Evolutionary conservation across 2,888 invertebrate species (phyloP).

Genomic region (Macaria liturata): DNA sequence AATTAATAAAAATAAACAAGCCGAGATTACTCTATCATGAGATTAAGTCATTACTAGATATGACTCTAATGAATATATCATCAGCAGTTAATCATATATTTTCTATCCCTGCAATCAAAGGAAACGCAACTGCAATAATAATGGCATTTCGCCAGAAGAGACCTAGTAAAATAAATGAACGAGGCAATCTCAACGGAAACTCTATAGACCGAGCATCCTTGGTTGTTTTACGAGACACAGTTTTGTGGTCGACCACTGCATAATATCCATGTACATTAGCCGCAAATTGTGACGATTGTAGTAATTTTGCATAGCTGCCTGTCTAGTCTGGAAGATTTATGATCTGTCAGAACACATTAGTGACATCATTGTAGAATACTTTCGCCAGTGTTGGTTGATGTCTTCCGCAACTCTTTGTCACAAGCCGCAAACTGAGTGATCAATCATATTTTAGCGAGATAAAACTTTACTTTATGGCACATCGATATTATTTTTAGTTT

Average conservation of each 20-base stretch:
- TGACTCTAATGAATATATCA: conserved; percentile 1
- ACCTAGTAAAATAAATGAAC: conserved; percentile 14
- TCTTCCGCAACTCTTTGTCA: no score
- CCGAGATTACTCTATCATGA: no score
- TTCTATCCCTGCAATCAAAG: conserved; percentile 7
- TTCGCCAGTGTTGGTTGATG: no score
- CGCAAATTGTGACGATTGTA: conserved; percentile 5
- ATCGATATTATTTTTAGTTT: no score
- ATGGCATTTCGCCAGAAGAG: conserved; percentile 17
- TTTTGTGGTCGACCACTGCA: conserved; percentile 12
- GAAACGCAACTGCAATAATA: conserved; percentile 14
- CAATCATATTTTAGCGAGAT: no score
- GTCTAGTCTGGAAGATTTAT: conserved; percentile 4
- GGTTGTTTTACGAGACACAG: conserved; percentile 16
- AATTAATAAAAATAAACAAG: no score
- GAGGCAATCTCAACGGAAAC: conserved; percentile 10
- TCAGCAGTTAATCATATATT: background rate
- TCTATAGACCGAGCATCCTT: conserved; percentile 7
- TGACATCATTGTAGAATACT: no score
- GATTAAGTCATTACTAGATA: background rate
- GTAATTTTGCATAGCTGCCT: background rate
- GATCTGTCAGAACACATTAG: background rate
- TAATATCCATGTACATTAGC: background rate
- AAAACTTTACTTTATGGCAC: no score
- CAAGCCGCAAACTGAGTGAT: no score